These are phyloP conservation scores for Hyposoter dolosus DNA, from an alignment of 2,888 invertebrate species.

Conservation along the genomic window DNA sequence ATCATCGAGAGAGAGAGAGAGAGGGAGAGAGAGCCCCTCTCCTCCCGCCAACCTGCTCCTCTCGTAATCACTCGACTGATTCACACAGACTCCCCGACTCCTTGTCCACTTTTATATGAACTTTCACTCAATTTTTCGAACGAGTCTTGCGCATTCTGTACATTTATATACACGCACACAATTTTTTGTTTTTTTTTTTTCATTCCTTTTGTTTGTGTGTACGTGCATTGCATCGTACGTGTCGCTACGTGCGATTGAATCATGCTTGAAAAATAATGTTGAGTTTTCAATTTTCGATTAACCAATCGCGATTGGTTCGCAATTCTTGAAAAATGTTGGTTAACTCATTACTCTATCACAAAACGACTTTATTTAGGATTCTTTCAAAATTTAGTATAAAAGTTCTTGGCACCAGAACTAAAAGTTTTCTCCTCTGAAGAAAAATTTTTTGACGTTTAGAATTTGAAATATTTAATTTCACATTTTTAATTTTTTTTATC, in stretches of 20 bases:
- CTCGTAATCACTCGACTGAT: slow-evolving; percentile 51
- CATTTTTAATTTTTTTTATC: no score
- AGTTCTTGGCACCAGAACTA: no score
- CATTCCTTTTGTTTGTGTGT: not conserved
- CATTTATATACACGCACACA: not conserved
- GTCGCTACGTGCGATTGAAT: not conserved
- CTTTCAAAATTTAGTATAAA: no score
- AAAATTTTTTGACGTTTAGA: no score
- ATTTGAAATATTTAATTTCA: no score
- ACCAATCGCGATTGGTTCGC: not conserved
- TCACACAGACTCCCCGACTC: slow-evolving; percentile 74
- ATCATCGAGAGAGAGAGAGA: slow-evolving; percentile 13
- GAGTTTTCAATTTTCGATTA: slow-evolving; percentile 25
- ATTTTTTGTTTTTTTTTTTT: not conserved
- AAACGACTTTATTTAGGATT: no score
- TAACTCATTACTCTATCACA: no score
- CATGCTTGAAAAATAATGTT: not conserved
- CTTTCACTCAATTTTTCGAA: slow-evolving; percentile 80
- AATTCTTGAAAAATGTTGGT: no score
- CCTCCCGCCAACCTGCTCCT: not conserved
- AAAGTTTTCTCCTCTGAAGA: no score
- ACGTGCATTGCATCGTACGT: not conserved
- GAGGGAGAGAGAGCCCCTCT: not conserved
- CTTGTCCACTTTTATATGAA: slow-evolving; percentile 73
- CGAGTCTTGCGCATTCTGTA: slow-evolving; percentile 28